Evolutionary conservation across 1,140 invertebrate genomes (phyloP), one percentile per base, ranked within the genome.

Genomic region (Saccostrea cuccullata): DNA sequence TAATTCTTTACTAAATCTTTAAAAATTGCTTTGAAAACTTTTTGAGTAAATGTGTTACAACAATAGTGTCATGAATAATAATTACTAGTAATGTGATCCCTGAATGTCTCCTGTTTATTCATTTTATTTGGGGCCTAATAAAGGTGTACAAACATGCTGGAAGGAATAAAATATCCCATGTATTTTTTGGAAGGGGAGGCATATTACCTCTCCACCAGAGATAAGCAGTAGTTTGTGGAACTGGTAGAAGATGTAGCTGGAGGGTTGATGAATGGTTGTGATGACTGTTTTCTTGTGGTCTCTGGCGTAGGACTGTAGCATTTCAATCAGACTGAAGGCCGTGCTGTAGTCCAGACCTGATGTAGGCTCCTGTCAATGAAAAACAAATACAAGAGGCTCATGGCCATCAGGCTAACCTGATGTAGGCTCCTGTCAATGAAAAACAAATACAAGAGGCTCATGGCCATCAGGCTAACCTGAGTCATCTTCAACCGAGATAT

Each of bases 241-340:
- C 96, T 97, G 97, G 95, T 97, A 97, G 94, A 98, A 98, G 94
- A 98, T 98, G 94, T 98, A 97, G 82, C 97, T 98, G 58, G 97
- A 98, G 0, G 97, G 97, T 93, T 98, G 97, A 94, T 98, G 97
- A 23, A 98, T 97, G 13, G 97, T 97, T 55, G 97, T 96, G 55
- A 98, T 96, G 30, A 98, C 96, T 3, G 97, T 97, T 94, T 98
- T 98, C 82, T 97, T 96, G 94, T 97, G 97, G 88, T 97, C 96
- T 87, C 90, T 90, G 1, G 97, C 97, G 91, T 97, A 97, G 30
- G 96, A 96, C 94, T 97, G 97, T 84, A 98, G 94, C 64, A 96
- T 97, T 86, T 96, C 95, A 95, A 98, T 97, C 85, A 98, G 93
- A 91, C 96, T 96, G 89, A 97, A 96, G 15, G 97, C 97, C 85